phyloP scores from a whole-genome alignment of 2,113 vertebrate species.

The Xenopus laevis region DNA sequence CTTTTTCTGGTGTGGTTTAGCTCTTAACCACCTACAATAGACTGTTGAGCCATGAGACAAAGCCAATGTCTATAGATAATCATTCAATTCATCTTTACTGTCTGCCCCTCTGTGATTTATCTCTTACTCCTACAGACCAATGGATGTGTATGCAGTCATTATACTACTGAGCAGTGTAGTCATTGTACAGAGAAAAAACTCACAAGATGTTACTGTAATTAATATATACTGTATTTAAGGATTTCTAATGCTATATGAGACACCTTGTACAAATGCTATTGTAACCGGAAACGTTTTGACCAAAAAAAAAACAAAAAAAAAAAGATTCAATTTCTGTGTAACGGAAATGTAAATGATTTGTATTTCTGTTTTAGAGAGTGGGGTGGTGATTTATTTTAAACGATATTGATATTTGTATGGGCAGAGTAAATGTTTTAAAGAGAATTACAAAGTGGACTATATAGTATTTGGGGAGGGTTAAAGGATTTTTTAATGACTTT shows the following conservation, averaged over 20 bases:
- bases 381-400: constrained; percentile 21
- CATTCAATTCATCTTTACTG: no score
- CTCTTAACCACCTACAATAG: no score
- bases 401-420: constrained; percentile 32
- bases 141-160: constrained; percentile 75
- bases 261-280: constrained; percentile 50
- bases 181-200: constrained; percentile 74
- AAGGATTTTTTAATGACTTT: constrained; percentile 17
- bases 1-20: no score
- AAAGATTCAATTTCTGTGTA: constrained; percentile 65
- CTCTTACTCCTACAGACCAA: constrained; percentile 51
- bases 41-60: no score
- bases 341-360: constrained; percentile 14
- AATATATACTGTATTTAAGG: constrained; percentile 82
- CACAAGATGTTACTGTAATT: constrained; percentile 87
- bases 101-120: neutral
- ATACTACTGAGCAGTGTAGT: constrained; percentile 83
- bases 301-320: constrained; percentile 46
- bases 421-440: constrained; percentile 39
- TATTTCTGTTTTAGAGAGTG: constrained; percentile 19
- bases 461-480: constrained; percentile 3
- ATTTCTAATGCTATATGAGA: constrained; percentile 67
- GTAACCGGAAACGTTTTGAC: constrained; percentile 54
- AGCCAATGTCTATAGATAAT: no score
- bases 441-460: constrained; percentile 16